Base-by-base conservation (phyloP, 2,797 vertebrate genomes). In the Toxotes lorentzi region DNA sequence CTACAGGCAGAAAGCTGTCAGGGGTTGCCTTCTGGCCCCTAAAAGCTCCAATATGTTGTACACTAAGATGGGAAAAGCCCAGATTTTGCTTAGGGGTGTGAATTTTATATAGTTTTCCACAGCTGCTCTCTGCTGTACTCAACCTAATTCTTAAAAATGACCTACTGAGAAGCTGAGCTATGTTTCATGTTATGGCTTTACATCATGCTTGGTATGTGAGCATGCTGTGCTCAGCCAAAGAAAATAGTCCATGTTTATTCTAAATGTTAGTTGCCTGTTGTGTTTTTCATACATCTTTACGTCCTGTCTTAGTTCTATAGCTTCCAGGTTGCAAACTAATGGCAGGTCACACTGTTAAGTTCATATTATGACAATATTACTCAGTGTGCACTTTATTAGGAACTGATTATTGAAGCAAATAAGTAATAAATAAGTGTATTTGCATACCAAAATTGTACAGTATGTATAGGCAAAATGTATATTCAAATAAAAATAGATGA, bases 1-100 rank as follows among this genome's bases (percentile, higher is more conserved):
- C 82, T 83, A 35, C 14, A 17, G 82, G 86, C 85, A 71, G n/a
- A 78, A 89, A 87, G 86, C 87, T 91, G 90, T 86, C 74, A 32
- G 70, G 65, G 48, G 50, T 74, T 43, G 19, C 63, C 63, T 51
- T 76, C 70, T 63, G 71, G 58, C 35, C 34, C 54, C 38, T 61
- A 1, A 58, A 68, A 76, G 41, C 69, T 59, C 17, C 57, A 78
- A 64, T 70, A 77, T 81, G 77, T 73, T 69, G 27, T 32, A 62
- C 27, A 48, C 19, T 21, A 62, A 81, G 24, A 59, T 4, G 27
- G 34, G 34, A 21, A 81, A 77, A 79, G 7, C 41, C 40, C 34
- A 73, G 35, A 66, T 38, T 79, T 73, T 32, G 34, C 62, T 57
- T 5, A 8, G 12, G 45, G 45, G 19, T 56, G 24, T 35, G n/a